Percentiles rank a stretch among this genome's conserved stretches.
These are phyloP conservation scores for Siderastrea radians DNA, from an alignment of 92 coral and sea anemone genomes.

Conservation along the genomic window DNA sequence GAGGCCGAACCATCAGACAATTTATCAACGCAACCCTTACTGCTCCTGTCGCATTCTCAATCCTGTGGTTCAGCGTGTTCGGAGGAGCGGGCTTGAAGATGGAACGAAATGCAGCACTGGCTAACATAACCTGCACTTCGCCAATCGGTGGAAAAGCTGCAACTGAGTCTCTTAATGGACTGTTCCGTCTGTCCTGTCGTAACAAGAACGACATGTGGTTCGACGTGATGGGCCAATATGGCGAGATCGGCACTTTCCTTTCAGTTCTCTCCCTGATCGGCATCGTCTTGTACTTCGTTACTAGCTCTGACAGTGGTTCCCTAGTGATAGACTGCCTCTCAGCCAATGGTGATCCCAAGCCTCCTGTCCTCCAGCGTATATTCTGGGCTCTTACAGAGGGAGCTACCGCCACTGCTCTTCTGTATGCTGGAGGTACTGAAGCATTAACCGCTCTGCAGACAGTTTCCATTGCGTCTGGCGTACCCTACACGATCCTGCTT, in stretches of 20 bases:
- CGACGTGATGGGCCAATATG: constrained; percentile 83
- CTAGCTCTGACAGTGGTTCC: constrained; percentile 96
- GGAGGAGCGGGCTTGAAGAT: constrained; percentile 89
- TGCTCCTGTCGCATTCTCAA: constrained; percentile 77
- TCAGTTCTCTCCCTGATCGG: constrained; percentile 82
- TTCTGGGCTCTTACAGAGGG: constrained; percentile 96
- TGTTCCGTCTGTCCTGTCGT: constrained; percentile 91
- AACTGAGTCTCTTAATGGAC: constrained; percentile 55
- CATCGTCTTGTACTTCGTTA: constrained; percentile 88
- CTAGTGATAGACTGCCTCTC: constrained; percentile 94
- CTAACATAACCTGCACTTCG: constrained; percentile 79
- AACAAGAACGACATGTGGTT: constrained; percentile 76
- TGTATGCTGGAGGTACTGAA: constrained; percentile 76
- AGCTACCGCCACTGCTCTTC: constrained; percentile 90
- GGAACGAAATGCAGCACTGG: constrained; percentile 88
- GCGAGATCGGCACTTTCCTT: constrained; percentile 61
- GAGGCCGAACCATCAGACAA: constrained; percentile 90
- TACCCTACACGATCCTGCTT: constrained; percentile 82
- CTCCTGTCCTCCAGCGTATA: constrained; percentile 89
- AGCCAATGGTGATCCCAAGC: constrained; percentile 94
- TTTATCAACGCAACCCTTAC: constrained; percentile 90
- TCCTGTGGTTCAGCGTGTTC: constrained; percentile 91
- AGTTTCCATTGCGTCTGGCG: constrained; percentile 83
- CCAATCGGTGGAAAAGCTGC: constrained; percentile 70
- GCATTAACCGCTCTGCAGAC: constrained; percentile 89